Base-by-base conservation (phyloP, 2,888 invertebrate species). In the Melolontha melolontha region DNA sequence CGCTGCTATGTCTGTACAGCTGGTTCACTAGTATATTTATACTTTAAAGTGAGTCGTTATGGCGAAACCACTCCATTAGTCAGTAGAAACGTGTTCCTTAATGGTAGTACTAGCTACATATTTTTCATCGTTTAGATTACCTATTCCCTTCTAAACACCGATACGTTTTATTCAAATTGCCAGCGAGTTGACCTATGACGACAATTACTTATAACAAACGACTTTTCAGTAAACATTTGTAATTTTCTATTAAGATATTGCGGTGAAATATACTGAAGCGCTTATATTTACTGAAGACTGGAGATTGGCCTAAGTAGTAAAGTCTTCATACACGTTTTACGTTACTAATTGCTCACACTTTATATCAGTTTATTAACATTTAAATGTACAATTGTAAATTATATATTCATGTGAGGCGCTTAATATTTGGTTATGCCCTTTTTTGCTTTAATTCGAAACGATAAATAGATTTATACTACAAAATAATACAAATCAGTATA, bases 201-300 rank as follows among this genome's bases (percentile, higher is more conserved):
- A 47, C 44, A 39, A 62, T 47, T 62, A 47, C 59, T 47, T 44
- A 47, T 62, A 47, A 47, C 47, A 34, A 62, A 62, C 59, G 44
- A 62, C 59, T 62, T 62, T 62, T 62, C 34, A 47, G 59, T 47
- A 42, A 62, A 34, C 47, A 44, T 47, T 42, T 27, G 57, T 44
- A 62, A 62, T 62, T 47, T 62, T 62, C 59, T 62, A 47, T 47
- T 62, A 47, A 62, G 59, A 62, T 39, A 34, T 62, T 62, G 40
- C 16, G 34, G 0, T 5, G 14, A 34, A 29, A 29, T 8, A 34
- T 1, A 14, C 34, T 7, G 51, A 34, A 2, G 34, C 34, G 29
- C 17, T 49, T 52, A 52, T 34, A 52, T 52, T 52, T 34, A 5
- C 10, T 34, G 34, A 34, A 34, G 1, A 34, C 34, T 34, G 1